phyloP scores from a whole-genome alignment of 37 sponge, comb jelly and placozoan genomes.

The Chondrilla cf. caribensis region DNA sequence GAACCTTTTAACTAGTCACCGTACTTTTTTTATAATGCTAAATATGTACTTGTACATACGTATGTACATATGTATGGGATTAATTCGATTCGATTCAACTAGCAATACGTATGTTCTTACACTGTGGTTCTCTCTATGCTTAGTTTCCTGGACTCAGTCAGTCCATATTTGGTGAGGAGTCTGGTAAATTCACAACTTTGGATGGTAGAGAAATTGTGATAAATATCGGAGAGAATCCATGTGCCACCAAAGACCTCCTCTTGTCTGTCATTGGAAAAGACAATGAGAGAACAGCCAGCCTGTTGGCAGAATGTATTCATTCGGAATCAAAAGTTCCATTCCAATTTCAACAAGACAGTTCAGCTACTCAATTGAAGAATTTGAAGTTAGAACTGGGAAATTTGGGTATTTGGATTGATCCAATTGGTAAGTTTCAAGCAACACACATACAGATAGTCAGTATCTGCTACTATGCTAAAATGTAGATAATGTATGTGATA shows the following conservation, averaged over 20 bases:
- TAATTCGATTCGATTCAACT: too few species aligned
- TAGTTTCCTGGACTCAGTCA: conserved; percentile 34
- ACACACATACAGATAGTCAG: too few species aligned
- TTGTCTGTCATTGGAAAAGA: conserved; percentile 5
- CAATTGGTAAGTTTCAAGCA: conserved; percentile 43
- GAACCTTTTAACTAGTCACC: too few species aligned
- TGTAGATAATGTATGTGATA: too few species aligned
- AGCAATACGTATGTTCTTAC: too few species aligned
- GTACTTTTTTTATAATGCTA: too few species aligned
- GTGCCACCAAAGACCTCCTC: conserved; percentile 27
- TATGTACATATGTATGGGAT: too few species aligned
- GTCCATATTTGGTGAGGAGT: conserved; percentile 53
- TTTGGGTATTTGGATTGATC: conserved; percentile 66
- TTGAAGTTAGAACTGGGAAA: conserved; percentile 13
- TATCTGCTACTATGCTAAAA: too few species aligned
- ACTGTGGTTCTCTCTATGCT: not conserved
- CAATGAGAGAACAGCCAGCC: not conserved
- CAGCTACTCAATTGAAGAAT: not conserved
- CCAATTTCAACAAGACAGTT: not conserved
- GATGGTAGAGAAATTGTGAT: conserved; percentile 14
- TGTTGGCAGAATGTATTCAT: conserved; percentile 33
- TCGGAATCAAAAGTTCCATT: not conserved
- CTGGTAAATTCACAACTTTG: not conserved
- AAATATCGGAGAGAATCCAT: not conserved
- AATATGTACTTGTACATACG: too few species aligned